Conservation (phyloP, 2,888 invertebrate genomes). For the Aleiodes leptofemur region DNA sequence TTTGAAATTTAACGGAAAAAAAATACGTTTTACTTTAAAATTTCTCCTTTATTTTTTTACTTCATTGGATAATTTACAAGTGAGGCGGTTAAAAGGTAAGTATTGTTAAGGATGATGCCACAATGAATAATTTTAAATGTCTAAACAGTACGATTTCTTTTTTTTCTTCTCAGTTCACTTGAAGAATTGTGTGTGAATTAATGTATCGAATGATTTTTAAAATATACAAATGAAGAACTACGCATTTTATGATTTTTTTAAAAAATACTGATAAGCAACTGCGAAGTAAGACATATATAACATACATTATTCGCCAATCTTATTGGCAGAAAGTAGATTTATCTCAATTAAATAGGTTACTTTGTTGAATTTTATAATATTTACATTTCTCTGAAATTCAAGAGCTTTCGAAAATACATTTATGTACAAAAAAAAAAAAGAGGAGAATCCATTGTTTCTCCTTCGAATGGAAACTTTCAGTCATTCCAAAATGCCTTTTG, state of each 20-base stretch:
- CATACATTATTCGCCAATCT: no score
- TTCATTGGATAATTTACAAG: not conserved
- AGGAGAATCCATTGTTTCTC: no score
- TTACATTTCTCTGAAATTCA: no score
- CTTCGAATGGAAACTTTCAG: no score
- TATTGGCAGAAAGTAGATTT: no score
- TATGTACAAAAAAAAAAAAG: no score
- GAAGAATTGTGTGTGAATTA: not conserved
- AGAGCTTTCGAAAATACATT: not conserved
- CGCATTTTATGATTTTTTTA: conserved; percentile 17
- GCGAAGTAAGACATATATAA: conserved; percentile 59
- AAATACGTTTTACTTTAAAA: not conserved
- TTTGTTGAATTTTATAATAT: no score
- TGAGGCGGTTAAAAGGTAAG: not conserved
- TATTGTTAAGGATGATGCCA: not conserved
- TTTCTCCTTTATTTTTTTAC: not conserved
- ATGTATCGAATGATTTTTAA: not conserved
- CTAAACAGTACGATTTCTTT: conserved; percentile 43
- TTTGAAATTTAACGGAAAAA: not conserved
- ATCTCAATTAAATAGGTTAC: no score
- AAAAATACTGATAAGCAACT: conserved; percentile 43
- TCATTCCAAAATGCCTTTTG: not conserved
- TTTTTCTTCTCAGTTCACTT: conserved; percentile 10
- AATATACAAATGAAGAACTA: conserved; percentile 20
- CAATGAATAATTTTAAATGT: conserved; percentile 26